Base-by-base conservation (phyloP, 2,113 vertebrate genomes). In the Phaethornis superciliosus region DNA sequence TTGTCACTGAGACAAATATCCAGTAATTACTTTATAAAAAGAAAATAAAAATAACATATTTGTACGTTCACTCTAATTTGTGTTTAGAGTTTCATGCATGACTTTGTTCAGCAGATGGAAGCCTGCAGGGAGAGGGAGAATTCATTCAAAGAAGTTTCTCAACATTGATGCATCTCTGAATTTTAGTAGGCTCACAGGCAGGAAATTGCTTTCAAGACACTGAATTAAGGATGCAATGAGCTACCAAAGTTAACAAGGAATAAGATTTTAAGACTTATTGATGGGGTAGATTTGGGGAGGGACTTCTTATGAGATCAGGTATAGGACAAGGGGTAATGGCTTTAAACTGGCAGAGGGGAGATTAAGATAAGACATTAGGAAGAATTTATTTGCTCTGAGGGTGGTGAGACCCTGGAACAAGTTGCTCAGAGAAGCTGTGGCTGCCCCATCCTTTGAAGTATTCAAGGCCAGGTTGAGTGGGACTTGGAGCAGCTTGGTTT, bases 91-190 rank as follows among this genome's bases (percentile, higher is more conserved):
- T 96, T 94, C 77, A 89, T 90, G 77, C 78, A 65, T 83, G 56
- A 62, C 44, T 35, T 79, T 63, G 44, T 67, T 95, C 71, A 94
- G 79, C 92, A 92, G 92, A 94, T 94, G 81, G 78, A 81, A 81
- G 54, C 67, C 91, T 91, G 40, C 63, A 71, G 89, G 83, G 32
- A 89, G 62, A 75, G 33, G 37, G 37, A 71, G 84, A 89, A 75
- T 59, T 63, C 17, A 24, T 18, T 81, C 59, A 2, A 12, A 46
- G 20, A 63, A 74, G 56, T 52, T 93, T 91, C 82, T 78, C 55
- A 63, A 49, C 20, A 8, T 67, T 80, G 28, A 64, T 71, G 13
- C 42, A 52, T 55, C 15, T 85, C 69, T 91, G 81, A 56, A 63
- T 83, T 91, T 83, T 58, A 63, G 54, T 44, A 67, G 62, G 37